These are phyloP conservation scores for Ploceus nigricollis DNA, from an alignment of 2,113 vertebrate genomes.

Conservation along the genomic window DNA sequence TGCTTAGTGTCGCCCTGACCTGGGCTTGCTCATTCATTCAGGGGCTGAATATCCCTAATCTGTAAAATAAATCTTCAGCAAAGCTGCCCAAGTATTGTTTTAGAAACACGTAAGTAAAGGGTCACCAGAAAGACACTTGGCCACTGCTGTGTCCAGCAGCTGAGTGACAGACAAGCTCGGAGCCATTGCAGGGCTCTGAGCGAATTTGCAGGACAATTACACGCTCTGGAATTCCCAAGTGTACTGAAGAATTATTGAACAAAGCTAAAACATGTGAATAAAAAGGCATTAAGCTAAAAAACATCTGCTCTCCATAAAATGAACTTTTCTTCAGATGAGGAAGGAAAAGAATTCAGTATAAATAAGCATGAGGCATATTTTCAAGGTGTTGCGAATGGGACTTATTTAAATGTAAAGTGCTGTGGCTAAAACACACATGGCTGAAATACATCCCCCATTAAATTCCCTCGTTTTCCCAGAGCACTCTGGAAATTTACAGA, in stretches of 20 bases:
- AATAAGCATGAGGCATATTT: slow-evolving; percentile 44
- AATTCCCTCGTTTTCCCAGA: neutral
- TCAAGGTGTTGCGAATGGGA: slow-evolving; percentile 52
- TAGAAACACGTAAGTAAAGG: neutral
- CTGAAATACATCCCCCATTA: neutral
- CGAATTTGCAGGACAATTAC: slow-evolving; percentile 47
- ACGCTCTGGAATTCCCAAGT: slow-evolving; percentile 32
- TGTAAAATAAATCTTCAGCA: slow-evolving; percentile 14
- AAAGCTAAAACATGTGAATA: slow-evolving; percentile 57
- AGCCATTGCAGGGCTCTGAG: slow-evolving; percentile 5
- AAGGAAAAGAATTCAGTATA: slow-evolving; percentile 43
- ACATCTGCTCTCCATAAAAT: slow-evolving; percentile 59
- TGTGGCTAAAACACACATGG: slow-evolving; percentile 36
- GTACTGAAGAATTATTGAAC: slow-evolving; percentile 55
- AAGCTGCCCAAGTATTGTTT: neutral
- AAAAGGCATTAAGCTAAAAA: slow-evolving; percentile 57
- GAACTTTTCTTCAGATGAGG: slow-evolving; percentile 54
- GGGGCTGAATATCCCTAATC: neutral
- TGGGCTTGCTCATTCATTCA: neutral
- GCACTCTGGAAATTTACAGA: slow-evolving; percentile 6
- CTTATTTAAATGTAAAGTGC: slow-evolving; percentile 33
- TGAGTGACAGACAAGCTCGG: slow-evolving; percentile 28
- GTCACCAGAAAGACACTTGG: neutral
- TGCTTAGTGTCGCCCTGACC: neutral
- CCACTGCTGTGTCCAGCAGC: neutral